phyloP scores from a whole-genome alignment of 2,113 vertebrate species.

The Hemiscyllium ocellatum region DNA sequence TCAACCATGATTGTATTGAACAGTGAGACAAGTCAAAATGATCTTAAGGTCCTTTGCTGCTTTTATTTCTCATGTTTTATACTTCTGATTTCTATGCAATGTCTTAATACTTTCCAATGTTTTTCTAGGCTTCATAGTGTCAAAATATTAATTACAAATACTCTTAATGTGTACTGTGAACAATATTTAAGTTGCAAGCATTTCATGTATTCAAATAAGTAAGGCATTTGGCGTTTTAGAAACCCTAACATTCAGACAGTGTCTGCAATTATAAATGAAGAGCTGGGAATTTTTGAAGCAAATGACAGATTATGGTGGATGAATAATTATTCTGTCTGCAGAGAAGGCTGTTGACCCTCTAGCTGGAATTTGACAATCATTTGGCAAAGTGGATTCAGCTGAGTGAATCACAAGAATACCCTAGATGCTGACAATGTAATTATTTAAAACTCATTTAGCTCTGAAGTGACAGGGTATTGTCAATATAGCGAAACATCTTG shows the following conservation, averaged over 20 bases:
- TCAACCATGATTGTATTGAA: neutral
- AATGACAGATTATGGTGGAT: neutral
- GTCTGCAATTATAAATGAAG: neutral
- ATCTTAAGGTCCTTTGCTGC: too few species aligned
- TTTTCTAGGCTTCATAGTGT: neutral
- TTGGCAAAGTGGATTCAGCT: conserved; percentile 4
- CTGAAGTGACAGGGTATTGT: neutral
- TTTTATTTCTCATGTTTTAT: neutral
- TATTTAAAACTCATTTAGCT: conserved; percentile 19
- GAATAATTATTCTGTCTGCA: conserved; percentile 10
- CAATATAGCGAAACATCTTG: neutral
- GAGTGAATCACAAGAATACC: neutral
- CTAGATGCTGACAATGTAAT: neutral
- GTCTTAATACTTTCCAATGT: neutral
- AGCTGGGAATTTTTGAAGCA: neutral
- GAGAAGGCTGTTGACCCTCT: neutral
- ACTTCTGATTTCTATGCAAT: neutral
- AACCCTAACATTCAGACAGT: neutral
- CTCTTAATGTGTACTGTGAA: neutral
- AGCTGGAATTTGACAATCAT: conserved; percentile 15
- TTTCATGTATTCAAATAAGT: neutral
- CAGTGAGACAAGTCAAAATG: neutral
- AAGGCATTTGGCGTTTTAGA: neutral
- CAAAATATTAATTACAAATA: neutral
- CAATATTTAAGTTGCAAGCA: neutral